Base-by-base conservation (phyloP, 2,113 vertebrate genomes). In the Athene cunicularia region DNA sequence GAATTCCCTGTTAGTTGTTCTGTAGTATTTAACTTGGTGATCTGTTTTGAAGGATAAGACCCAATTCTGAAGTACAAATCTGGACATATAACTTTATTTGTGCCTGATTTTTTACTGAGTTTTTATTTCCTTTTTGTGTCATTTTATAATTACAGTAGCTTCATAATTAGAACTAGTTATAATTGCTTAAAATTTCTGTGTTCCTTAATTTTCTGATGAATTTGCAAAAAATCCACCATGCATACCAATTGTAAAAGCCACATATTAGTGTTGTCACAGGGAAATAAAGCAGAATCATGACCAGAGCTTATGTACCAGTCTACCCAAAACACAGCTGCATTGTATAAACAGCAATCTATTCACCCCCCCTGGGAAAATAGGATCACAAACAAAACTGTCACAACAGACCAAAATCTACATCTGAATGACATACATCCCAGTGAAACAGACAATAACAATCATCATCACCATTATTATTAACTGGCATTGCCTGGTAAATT, bases 271-370 rank as follows among this genome's bases (percentile, higher is more conserved):
- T 70, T 80, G 35, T 79, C 24, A 60, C 55, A 77, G 33, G 28
- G 41, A 90, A 83, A 90, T 63, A 92, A 92, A 92, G 56, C 26
- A 88, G 55, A 95, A 84, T 77, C 15, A 20, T 80, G 96, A 88
- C 95, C 88, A 77, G 41, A 76, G 27, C n/a, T 94, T 74, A 30
- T 63, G 24, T 64, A 86, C 55, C 27, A 91, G 88, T 49, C 82
- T 90, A 96, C 60, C 66, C 80, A 95, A 97, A 96, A 93, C 83
- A 97, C 90, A 97, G 86, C 88, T 97, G 90, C 90, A 88, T 80
- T 94, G 72, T 95, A 83, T 56, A 94, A 96, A 91, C 77, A 90
- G 70, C 62, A 92, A 96, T 90, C 13, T 62, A 92, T 94, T 87
- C 86, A 88, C 62, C 89, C 56, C 56, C 53, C 76, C 39, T 93